Base-by-base conservation (phyloP, 2,888 invertebrate genomes). In the Patella ulyssiponensis region DNA sequence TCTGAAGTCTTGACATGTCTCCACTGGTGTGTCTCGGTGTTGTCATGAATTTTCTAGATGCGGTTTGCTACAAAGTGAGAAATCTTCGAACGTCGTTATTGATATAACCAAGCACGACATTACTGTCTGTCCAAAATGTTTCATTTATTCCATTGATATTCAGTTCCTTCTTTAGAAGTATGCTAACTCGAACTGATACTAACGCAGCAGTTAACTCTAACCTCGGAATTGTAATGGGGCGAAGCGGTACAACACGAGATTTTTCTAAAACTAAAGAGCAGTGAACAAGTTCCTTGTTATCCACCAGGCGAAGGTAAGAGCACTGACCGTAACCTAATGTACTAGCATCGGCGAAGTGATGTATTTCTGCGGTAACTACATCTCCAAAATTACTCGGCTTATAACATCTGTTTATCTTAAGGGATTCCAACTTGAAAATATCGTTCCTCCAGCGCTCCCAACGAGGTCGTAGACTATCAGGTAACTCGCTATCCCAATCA, bases 31-130 rank as follows among this genome's bases (percentile, higher is more conserved):
- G 80, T 71, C 3, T 76, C 69, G 33, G 83, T 74, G 3, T 17
- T 33, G 15, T 86, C 77, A 15, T 78, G 76, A 15, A 85, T 84
- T 27, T 76, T 73, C 56, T 84, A 81, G 12, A 86, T 81, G 17
- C 86, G 71, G 77, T 86, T 86, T 1, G 83, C 84, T 20, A 86
- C 85, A 75, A 81, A 0, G 81, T 77, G 17, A 83, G 84, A 54
- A 86, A 86, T 14, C 84, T 51, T 17, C 79, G 71, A 3, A 81
- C 75, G 14, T 82, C 82, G 69, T 86, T 86, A 7, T 56, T 73
- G 14, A 85, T 82, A 72, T 85, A 86, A 9, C 84, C 83, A 17
- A 84, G 74, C 7, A 85, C 84, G 0, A 84, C 80, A 17, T 69
- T 69, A 11, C 75, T 78, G 69, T 86, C 85, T 23, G 83, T 84